A percentile compares a stretch with the other conserved stretches of the same genome.
These are phyloP conservation scores for Ranitomeya imitator DNA, from an alignment of 2,113 vertebrate genomes.

Conservation along the genomic window DNA sequence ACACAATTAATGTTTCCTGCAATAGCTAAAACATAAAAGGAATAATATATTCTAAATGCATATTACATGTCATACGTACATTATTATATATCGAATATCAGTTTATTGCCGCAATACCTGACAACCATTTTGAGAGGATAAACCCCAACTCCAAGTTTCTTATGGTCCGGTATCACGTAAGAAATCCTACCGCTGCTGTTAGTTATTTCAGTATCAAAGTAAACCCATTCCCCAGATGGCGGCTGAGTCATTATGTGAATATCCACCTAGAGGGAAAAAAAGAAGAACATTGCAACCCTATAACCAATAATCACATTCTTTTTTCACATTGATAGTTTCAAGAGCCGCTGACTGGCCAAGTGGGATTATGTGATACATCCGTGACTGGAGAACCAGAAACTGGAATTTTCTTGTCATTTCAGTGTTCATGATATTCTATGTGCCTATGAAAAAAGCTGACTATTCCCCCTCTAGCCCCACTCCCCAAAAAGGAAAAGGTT, in stretches of 20 bases:
- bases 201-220: constrained; percentile 90
- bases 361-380: not conserved
- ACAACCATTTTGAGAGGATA: constrained; percentile 98
- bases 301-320: not conserved
- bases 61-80: too few species aligned
- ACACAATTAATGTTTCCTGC: too few species aligned
- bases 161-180: constrained; percentile 84
- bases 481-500: too few species aligned
- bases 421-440: too few species aligned
- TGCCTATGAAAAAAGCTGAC: too few species aligned
- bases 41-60: not conserved
- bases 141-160: constrained; percentile 86
- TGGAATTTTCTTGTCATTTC: too few species aligned
- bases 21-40: too few species aligned
- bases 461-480: too few species aligned
- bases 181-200: constrained; percentile 92
- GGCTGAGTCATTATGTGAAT: constrained; percentile 98
- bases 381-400: too few species aligned
- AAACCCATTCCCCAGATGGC: constrained; percentile 92
- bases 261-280: constrained; percentile 79
- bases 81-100: not conserved
- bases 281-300: rapidly evolving
- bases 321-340: not conserved
- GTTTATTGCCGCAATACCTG: constrained; percentile 73
- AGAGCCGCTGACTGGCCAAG: not conserved